Conservation (phyloP, 2,797 vertebrate species). For the Sebastes minor region DNA sequence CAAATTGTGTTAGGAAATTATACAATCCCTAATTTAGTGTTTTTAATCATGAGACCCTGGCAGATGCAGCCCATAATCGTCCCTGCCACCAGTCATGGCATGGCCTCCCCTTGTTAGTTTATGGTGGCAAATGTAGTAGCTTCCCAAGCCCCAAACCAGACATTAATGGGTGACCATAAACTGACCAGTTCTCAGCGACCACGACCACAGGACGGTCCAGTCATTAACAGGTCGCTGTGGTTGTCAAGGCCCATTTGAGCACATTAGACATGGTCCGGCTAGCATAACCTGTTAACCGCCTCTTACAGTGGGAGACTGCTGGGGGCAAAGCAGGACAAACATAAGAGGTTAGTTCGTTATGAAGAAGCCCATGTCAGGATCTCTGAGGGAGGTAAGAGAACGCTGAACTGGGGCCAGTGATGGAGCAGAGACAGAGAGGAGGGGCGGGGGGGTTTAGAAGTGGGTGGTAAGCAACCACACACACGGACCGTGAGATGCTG, state of each 20-base stretch:
- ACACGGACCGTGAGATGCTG: slow-evolving; percentile 25
- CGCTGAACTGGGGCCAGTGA: slow-evolving; percentile 38
- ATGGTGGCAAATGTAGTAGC: slow-evolving; percentile 30
- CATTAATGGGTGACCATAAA: slow-evolving; percentile 63
- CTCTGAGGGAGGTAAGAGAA: slow-evolving; percentile 50
- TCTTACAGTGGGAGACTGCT: slow-evolving; percentile 58
- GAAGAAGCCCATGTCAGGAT: slow-evolving; percentile 56
- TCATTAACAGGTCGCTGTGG: slow-evolving; percentile 71
- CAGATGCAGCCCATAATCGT: background rate
- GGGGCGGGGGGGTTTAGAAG: slow-evolving; percentile 30
- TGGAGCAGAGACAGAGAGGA: slow-evolving; percentile 34
- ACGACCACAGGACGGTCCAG: slow-evolving; percentile 59
- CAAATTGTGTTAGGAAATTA: background rate
- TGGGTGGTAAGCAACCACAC: slow-evolving; percentile 33
- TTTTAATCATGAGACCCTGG: background rate
- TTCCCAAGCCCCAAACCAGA: slow-evolving; percentile 49
- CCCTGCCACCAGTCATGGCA: background rate
- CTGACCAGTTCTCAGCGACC: slow-evolving; percentile 63
- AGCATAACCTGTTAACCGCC: slow-evolving; percentile 68
- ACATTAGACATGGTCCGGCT: slow-evolving; percentile 67
- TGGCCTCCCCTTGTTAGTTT: slow-evolving; percentile 30
- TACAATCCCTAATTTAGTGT: background rate
- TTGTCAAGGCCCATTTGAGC: slow-evolving; percentile 64
- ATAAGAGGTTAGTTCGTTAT: slow-evolving; percentile 57
- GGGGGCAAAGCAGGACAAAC: slow-evolving; percentile 55